Evolutionary conservation across 2,113 vertebrate species (phyloP), one percentile per base, ranked within the genome.

Genomic region (Phalacrocorax brasilianus): DNA sequence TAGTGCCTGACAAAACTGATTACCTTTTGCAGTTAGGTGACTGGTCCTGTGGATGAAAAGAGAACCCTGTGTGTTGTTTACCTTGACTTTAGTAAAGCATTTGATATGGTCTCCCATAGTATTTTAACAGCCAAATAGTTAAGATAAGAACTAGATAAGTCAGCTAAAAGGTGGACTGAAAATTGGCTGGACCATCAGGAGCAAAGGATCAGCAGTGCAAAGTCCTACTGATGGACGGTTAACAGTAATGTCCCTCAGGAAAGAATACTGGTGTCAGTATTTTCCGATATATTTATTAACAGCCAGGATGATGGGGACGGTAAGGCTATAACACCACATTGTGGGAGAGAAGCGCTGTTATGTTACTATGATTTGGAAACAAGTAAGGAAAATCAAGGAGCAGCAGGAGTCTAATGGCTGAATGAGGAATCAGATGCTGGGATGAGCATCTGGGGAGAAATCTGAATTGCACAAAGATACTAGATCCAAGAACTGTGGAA

Each of bases 311-410:
- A 55, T 44, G 12, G 40, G 14, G 5, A 89, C 15, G 68, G 61
- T 67, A 47, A 35, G 32, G 61, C 28, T 68, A 72, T 63, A 28
- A 58, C 35, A 80, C 14, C 56, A 72, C 71, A 47, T 1, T 42
- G 28, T 3, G 2, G 7, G 27, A 80, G 47, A 52, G 44, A 78
- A 75, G 11, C 12, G 23, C 10, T 63, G n/a, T 15, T 67, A 12
- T 67, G 6, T 72, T 87, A 63, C 74, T 89, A 11, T 68, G 30
- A 84, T 66, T 85, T 83, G 53, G 23, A 91, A 94, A 77, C 8
- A 52, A 89, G 35, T 28, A 77, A 67, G 47, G 47, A 93, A 91
- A 97, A 76, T 76, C 38, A 79, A 92, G 40, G 33, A 92, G 47
- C 84, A 74, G 77, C 65, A 85, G 89, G 81, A 85, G 42, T 85